Evolutionary conservation across 2,888 invertebrate species (phyloP).

Genomic region (Drosophila longiperda): DNA sequence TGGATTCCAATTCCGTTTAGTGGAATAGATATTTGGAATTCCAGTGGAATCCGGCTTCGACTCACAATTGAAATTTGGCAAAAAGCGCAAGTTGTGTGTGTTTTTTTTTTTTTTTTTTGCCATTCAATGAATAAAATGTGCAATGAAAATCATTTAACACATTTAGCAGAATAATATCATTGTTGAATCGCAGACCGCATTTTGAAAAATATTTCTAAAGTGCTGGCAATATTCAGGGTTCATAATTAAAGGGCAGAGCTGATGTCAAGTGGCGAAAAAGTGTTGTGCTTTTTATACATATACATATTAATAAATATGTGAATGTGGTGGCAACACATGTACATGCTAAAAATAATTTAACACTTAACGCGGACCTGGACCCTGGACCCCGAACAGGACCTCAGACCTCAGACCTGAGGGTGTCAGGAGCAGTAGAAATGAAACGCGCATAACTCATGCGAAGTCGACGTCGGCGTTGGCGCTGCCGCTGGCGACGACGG

Average conservation of each 20-base stretch:
- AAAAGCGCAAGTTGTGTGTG: background rate
- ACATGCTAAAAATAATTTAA: conserved; percentile 70
- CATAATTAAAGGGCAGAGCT: conserved; percentile 60
- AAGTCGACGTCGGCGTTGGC: conserved; percentile 50
- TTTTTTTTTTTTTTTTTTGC: background rate
- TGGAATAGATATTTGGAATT: background rate
- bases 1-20: background rate
- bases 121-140: background rate
- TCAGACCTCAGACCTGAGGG: conserved; percentile 3
- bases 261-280: conserved; percentile 22
- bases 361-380: conserved; percentile 65
- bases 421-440: conserved; percentile 55
- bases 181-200: background rate
- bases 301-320: background rate
- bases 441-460: conserved; percentile 77
- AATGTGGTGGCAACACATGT: conserved; percentile 40
- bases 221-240: conserved; percentile 46
- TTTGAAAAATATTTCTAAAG: background rate
- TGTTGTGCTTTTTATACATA: conserved; percentile 6
- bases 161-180: background rate
- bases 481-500: conserved; percentile 63
- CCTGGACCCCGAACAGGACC: conserved; percentile 2
- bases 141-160: background rate
- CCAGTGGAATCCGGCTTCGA: background rate
- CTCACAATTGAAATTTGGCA: background rate